These are phyloP conservation scores for Scelioninae gen. 2 DNA, from an alignment of 2,888 invertebrate species.

Conservation along the genomic window DNA sequence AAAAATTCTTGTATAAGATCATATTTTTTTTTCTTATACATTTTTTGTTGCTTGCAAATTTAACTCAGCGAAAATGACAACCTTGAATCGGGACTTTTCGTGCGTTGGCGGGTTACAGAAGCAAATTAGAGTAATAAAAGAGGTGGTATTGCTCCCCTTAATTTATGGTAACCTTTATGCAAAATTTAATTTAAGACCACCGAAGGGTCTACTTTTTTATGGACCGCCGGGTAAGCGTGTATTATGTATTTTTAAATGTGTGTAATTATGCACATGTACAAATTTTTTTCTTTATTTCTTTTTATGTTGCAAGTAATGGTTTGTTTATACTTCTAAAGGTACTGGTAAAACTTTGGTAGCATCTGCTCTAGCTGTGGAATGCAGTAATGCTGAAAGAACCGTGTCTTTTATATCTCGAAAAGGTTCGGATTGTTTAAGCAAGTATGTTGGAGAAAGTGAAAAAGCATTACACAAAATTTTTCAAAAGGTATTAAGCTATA, in stretches of 20 bases:
- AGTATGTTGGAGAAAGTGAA: slow-evolving; percentile 96
- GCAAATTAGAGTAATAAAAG: slow-evolving; percentile 89
- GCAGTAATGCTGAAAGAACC: slow-evolving; percentile 84
- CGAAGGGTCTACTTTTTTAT: slow-evolving; percentile 91
- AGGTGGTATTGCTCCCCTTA: slow-evolving; percentile 92
- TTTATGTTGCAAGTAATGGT: slow-evolving; percentile 4
- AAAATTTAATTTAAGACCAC: slow-evolving; percentile 88
- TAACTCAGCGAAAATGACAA: not conserved
- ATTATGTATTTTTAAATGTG: too few species aligned
- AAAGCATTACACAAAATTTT: slow-evolving; percentile 89
- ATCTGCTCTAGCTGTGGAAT: slow-evolving; percentile 90
- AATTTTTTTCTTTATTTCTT: slow-evolving; percentile 3
- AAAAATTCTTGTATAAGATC: too few species aligned
- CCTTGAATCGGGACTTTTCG: slow-evolving; percentile 68
- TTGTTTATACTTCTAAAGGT: slow-evolving; percentile 75
- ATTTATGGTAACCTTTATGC: slow-evolving; percentile 92
- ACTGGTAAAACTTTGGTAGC: slow-evolving; percentile 94
- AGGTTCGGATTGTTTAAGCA: slow-evolving; percentile 93
- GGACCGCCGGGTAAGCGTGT: slow-evolving; percentile 86
- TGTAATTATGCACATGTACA: too few species aligned
- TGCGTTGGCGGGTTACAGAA: slow-evolving; percentile 87
- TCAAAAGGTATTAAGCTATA: slow-evolving; percentile 79
- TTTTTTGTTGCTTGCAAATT: not conserved
- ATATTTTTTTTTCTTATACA: not conserved
- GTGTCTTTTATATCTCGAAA: slow-evolving; percentile 94